A percentile compares a stretch with the other conserved stretches of the same genome.
Conservation (phyloP, 2,113 vertebrate genomes). For the Macrotus californicus region DNA sequence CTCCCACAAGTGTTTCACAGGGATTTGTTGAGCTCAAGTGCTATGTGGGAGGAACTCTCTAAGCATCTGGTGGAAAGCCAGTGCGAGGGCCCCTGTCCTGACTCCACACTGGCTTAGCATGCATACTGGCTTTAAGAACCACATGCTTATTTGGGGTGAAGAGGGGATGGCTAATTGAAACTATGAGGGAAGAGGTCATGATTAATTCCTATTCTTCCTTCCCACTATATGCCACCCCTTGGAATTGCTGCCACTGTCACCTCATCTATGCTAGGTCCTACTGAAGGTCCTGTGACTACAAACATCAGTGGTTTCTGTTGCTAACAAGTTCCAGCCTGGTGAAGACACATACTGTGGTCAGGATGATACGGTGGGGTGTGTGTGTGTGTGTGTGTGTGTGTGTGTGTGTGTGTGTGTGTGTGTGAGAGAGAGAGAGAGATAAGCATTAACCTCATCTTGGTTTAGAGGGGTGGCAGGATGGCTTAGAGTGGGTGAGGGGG, state of each 20-base stretch:
- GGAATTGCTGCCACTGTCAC: background rate
- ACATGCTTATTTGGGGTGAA: background rate
- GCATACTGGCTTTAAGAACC: background rate
- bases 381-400: background rate
- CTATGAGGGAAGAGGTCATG: background rate
- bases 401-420: no score
- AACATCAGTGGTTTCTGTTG: background rate
- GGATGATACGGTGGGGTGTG: background rate
- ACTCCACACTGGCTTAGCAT: background rate
- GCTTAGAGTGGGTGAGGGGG: no score
- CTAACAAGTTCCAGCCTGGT: background rate
- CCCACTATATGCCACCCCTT: no score
- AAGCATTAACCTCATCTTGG: background rate
- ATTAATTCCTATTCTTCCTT: background rate
- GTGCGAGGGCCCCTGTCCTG: background rate
- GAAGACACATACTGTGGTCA: background rate
- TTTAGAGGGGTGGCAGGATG: background rate
- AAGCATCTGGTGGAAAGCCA: background rate
- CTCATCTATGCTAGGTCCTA: no score
- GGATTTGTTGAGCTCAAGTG: background rate
- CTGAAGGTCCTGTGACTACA: background rate
- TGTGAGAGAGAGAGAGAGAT: no score
- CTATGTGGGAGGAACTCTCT: background rate
- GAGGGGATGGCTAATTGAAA: background rate
- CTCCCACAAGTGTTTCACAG: background rate